Conservation (phyloP, 2,888 invertebrate genomes). For the Schrankia costaestrigalis region DNA sequence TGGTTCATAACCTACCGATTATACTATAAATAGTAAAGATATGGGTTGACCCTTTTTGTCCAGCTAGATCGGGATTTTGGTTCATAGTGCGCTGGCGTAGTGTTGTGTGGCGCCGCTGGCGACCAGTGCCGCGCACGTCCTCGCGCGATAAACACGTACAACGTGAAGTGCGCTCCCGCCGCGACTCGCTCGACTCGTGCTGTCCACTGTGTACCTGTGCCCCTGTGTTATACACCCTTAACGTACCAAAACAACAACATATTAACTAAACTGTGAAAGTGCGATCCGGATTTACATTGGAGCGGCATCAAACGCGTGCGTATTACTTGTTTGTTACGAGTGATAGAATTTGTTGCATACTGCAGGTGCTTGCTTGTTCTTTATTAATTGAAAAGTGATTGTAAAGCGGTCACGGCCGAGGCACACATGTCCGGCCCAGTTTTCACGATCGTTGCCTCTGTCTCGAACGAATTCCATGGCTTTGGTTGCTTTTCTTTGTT, state of each 20-base stretch:
- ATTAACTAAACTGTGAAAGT: conserved; percentile 53
- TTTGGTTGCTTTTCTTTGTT: conserved; percentile 66
- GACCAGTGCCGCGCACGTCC: conserved; percentile 52
- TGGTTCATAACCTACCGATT: no score
- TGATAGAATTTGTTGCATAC: conserved; percentile 68
- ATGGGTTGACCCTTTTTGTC: no score
- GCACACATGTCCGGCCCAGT: conserved; percentile 79
- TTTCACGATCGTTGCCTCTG: conserved; percentile 69
- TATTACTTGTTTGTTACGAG: conserved; percentile 47
- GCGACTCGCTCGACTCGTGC: conserved; percentile 43
- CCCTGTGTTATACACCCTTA: conserved; percentile 57
- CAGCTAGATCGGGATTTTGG: conserved; percentile 66
- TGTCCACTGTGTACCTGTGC: conserved; percentile 57
- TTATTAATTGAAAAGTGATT: conserved; percentile 80
- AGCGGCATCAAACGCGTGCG: conserved; percentile 52
- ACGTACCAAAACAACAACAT: conserved; percentile 66
- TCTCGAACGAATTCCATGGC: conserved; percentile 59
- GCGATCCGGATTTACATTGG: conserved; percentile 56
- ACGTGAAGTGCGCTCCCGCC: conserved; percentile 25
- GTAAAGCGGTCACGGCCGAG: conserved; percentile 78
- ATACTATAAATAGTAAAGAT: no score
- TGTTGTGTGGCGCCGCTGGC: conserved; percentile 21
- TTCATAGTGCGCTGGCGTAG: conserved; percentile 39
- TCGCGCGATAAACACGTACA: conserved; percentile 33
- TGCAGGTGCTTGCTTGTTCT: conserved; percentile 73